Evolutionary conservation across 2,888 invertebrate species (phyloP), one percentile per base, ranked within the genome.

Genomic region (Epirrhoe alternata): DNA sequence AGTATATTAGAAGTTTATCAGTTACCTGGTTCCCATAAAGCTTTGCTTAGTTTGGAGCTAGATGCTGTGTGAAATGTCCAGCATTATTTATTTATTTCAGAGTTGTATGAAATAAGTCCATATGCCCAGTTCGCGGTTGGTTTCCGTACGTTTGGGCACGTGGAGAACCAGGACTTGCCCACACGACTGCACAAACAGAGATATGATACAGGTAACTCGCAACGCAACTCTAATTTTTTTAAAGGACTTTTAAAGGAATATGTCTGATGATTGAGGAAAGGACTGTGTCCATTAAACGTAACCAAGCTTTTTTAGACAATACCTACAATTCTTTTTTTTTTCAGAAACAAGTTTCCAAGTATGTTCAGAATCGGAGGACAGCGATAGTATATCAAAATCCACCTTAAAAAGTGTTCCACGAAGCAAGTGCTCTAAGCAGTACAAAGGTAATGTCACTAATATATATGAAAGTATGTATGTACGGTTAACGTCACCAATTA

Each of bases 311-410:
- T n/a, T n/a, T n/a, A n/a, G n/a, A n/a, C n/a, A n/a, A n/a, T 12
- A 5, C 3, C 12, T 42, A 47, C 1, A 38, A 14, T 30, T 12
- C 14, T 55, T 30, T 54, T 42, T 55, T 35, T 17, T 90, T 88
- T 56, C 88, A 94, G 94, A 94, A 81, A 94, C 94, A 0, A 94
- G 93, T 78, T 94, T 94, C 65, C 94, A 94, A 86, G 86, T 89
- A 50, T 92, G 92, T 77, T 94, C 94, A 45, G 94, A 94, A 71
- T 94, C 94, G 0, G 94, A 94, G 76, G 94, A 94, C 70, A 94
- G 94, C 59, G 94, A 94, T 71, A 93, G 93, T 69, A 87, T 94
- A 86, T 93, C 93, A 10, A 94, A 94, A 71, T 92, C 93, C 0
- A 93, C 94, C 0, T 71, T 94, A 5, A 91, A 92, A 73, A 93